Conservation (phyloP, 2,113 vertebrate species). For the Chamaea fasciata region DNA sequence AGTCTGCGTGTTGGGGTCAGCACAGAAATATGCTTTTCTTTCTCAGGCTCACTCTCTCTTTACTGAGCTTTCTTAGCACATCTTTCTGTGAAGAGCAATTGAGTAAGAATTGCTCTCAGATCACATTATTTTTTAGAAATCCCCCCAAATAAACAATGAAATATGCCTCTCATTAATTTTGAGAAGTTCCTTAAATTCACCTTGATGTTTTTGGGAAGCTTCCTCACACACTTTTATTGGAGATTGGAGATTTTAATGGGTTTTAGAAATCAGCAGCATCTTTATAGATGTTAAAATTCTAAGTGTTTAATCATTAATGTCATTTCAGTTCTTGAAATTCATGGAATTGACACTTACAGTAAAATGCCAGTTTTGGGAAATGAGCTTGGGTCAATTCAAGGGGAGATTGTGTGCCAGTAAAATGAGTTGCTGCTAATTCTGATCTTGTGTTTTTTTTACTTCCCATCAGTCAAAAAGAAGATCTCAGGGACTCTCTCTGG, state of each 20-base stretch:
- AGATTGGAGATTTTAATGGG: neutral
- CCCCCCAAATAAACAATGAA: neutral
- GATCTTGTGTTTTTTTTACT: neutral
- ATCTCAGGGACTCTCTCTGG: conserved; percentile 92
- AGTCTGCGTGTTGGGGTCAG: neutral
- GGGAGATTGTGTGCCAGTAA: neutral
- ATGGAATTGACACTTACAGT: neutral
- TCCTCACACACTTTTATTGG: neutral
- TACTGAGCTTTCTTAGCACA: neutral
- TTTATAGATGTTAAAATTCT: neutral
- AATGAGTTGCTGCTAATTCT: neutral
- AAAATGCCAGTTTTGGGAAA: neutral
- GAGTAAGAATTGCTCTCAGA: neutral
- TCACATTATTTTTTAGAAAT: neutral
- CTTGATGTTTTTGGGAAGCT: neutral
- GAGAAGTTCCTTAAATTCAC: neutral
- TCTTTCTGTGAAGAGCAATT: neutral
- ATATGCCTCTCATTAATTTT: neutral
- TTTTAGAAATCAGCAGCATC: neutral
- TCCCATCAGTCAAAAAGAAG: conserved; percentile 87
- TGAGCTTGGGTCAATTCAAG: neutral
- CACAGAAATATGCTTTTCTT: neutral
- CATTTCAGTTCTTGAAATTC: neutral
- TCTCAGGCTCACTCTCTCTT: neutral
- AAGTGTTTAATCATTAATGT: neutral